Percentiles rank a stretch among this genome's conserved stretches.
phyloP scores from a whole-genome alignment of 2,888 invertebrate species.

The Homarus gammarus region DNA sequence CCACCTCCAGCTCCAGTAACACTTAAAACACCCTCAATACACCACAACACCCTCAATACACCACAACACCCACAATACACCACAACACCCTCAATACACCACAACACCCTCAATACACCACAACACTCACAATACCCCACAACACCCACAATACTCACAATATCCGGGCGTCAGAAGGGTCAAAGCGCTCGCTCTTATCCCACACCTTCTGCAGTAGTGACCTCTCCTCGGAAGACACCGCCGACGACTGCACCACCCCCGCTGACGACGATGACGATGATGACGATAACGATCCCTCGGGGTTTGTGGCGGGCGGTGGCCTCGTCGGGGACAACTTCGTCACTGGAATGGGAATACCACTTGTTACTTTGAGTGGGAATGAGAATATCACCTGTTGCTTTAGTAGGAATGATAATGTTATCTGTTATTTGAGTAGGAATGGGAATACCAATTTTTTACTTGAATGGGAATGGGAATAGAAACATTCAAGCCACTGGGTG shows the following conservation, averaged over 20 bases:
- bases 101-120: no score
- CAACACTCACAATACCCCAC: no score
- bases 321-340: slow-evolving; percentile 79
- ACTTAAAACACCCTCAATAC: no score
- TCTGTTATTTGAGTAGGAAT: no score
- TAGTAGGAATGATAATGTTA: no score
- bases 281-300: slow-evolving; percentile 77
- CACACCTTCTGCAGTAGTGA: slow-evolving; percentile 74
- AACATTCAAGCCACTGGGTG: no score
- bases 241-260: slow-evolving; percentile 77
- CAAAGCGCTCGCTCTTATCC: slow-evolving; percentile 71
- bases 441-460: no score
- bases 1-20: no score
- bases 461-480: no score
- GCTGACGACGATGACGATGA: slow-evolving; percentile 76
- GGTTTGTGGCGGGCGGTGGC: slow-evolving; percentile 78
- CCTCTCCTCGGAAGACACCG: slow-evolving; percentile 69
- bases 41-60: no score
- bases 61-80: no score
- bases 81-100: no score
- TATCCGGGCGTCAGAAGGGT: slow-evolving; percentile 47
- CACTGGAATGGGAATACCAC: slow-evolving; percentile 78
- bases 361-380: not conserved
- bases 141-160: slow-evolving; percentile 48
- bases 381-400: not conserved